phyloP scores from a whole-genome alignment of 2,888 invertebrate genomes.

The Heliconius ethilla region DNA sequence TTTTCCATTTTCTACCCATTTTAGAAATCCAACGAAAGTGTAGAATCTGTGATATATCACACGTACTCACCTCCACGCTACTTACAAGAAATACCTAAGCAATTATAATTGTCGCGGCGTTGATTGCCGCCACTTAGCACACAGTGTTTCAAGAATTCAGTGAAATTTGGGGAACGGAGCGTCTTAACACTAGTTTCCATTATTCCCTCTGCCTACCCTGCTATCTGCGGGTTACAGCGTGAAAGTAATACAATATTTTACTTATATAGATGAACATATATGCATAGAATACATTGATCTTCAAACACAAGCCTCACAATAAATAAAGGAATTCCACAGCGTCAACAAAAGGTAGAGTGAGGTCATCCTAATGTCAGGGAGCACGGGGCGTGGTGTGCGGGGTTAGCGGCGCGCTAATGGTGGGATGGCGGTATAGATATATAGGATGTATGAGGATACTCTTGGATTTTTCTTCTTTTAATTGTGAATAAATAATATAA shows the following conservation, averaged over 20 bases:
- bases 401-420: constrained; percentile 16
- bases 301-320: constrained; percentile 13
- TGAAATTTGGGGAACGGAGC: neutral
- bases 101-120: no score
- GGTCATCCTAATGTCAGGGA: constrained; percentile 28
- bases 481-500: neutral
- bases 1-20: no score
- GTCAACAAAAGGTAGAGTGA: constrained; percentile 27
- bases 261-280: neutral
- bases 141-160: neutral
- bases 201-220: neutral
- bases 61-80: no score
- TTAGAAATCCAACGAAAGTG: no score
- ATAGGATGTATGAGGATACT: neutral
- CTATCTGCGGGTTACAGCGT: neutral
- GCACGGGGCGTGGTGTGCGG: neutral
- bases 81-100: no score
- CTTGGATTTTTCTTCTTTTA: neutral
- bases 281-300: neutral
- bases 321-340: constrained; percentile 23
- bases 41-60: no score
- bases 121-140: no score
- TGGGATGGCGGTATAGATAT: neutral
- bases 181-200: neutral
- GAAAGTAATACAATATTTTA: neutral